A percentile compares a stretch with the other conserved stretches of the same genome.
Conservation (phyloP, 2,888 invertebrate species). For the Eupsilia transversa region DNA sequence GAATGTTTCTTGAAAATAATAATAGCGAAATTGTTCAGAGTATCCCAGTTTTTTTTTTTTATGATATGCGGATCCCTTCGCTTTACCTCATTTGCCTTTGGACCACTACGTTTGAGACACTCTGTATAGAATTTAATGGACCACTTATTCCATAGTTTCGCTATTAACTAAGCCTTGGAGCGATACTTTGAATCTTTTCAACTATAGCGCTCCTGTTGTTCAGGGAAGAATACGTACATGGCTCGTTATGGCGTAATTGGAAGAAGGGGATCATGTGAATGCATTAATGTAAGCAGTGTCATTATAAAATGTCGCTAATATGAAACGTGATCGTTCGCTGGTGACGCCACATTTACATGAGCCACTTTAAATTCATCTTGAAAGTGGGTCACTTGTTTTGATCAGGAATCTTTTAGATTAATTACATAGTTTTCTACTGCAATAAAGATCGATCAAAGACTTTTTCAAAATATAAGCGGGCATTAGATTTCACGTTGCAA, state of each 20-base stretch:
- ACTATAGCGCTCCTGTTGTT: constrained; percentile 5
- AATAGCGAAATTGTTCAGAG: too few species aligned
- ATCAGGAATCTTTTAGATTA: not conserved
- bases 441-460: too few species aligned
- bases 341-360: constrained; percentile 29
- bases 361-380: constrained; percentile 10
- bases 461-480: too few species aligned
- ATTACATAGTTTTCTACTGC: too few species aligned
- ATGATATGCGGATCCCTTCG: too few species aligned
- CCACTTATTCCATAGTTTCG: constrained; percentile 6
- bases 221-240: constrained; percentile 19
- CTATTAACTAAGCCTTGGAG: not conserved
- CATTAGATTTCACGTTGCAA: too few species aligned
- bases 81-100: too few species aligned
- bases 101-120: too few species aligned
- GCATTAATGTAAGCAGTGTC: constrained; percentile 65
- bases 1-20: too few species aligned
- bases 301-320: constrained; percentile 71
- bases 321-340: constrained; percentile 64
- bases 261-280: constrained; percentile 60
- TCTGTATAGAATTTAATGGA: not conserved
- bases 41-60: too few species aligned
- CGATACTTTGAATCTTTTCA: constrained; percentile 15
- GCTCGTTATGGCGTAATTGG: constrained; percentile 49
- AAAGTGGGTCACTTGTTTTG: not conserved